Evolutionary conservation across 2,113 vertebrate genomes (phyloP).

Genomic region (human): DNA sequence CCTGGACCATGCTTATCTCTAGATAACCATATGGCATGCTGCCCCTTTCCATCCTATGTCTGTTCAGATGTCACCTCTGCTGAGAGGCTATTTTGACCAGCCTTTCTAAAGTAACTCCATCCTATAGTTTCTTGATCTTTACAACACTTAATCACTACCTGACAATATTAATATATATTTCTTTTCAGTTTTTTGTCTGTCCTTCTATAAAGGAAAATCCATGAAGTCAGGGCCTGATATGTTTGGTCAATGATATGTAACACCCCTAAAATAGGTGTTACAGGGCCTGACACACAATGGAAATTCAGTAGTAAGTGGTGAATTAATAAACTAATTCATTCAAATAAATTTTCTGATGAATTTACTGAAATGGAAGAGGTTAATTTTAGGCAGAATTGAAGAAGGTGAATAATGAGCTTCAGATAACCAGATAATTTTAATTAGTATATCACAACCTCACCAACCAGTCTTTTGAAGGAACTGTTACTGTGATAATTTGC

Average conservation of each 20-base stretch:
- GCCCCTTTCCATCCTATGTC: neutral
- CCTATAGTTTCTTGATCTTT: neutral
- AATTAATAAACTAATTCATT: neutral
- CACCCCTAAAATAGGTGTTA: neutral
- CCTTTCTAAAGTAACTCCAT: neutral
- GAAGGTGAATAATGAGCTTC: neutral
- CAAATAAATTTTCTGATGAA: neutral
- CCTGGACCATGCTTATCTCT: neutral
- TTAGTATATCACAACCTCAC: neutral
- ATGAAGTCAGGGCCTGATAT: neutral
- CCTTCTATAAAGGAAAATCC: neutral
- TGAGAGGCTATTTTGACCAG: neutral
- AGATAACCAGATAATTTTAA: neutral
- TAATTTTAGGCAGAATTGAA: neutral
- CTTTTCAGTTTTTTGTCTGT: neutral
- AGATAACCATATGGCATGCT: neutral
- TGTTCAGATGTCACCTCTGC: neutral
- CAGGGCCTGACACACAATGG: neutral
- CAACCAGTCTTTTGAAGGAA: neutral
- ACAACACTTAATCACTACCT: neutral
- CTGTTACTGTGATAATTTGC: neutral
- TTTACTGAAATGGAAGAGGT: neutral
- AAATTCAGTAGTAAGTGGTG: neutral
- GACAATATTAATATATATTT: neutral
- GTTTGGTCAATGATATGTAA: neutral